Evolutionary conservation across 2,797 vertebrate species (phyloP).

Genomic region (Notoglanidium macrostoma): DNA sequence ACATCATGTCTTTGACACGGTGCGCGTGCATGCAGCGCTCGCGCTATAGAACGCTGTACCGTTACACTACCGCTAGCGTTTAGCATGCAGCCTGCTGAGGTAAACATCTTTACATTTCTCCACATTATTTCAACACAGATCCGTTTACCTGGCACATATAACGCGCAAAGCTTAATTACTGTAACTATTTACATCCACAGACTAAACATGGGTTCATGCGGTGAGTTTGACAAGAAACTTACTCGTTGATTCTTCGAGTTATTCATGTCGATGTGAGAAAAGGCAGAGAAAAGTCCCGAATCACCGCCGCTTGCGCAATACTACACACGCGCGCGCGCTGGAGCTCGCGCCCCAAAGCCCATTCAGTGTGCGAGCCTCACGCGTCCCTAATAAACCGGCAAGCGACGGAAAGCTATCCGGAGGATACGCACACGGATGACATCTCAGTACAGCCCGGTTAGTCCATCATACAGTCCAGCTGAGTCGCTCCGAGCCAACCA

Average conservation of each 20-base stretch:
- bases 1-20: background rate
- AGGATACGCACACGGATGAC: background rate
- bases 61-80: background rate
- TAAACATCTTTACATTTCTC: background rate
- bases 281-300: constrained; percentile 59
- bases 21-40: background rate
- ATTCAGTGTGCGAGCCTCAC: background rate
- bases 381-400: background rate
- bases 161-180: background rate
- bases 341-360: constrained; percentile 57
- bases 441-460: background rate
- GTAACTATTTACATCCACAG: background rate
- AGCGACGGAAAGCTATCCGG: background rate
- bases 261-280: constrained; percentile 66
- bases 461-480: background rate
- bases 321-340: constrained; percentile 37
- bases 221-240: constrained; percentile 54
- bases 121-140: background rate
- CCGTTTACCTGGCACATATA: background rate
- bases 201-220: background rate
- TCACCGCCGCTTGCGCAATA: constrained; percentile 67
- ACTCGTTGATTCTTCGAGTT: constrained; percentile 72
- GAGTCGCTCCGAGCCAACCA: constrained; percentile 65
- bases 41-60: background rate
- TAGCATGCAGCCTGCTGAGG: background rate